Percentiles rank a stretch among this genome's conserved stretches.
phyloP scores from a whole-genome alignment of 2,888 invertebrate genomes.

The Apodemia duryi region DNA sequence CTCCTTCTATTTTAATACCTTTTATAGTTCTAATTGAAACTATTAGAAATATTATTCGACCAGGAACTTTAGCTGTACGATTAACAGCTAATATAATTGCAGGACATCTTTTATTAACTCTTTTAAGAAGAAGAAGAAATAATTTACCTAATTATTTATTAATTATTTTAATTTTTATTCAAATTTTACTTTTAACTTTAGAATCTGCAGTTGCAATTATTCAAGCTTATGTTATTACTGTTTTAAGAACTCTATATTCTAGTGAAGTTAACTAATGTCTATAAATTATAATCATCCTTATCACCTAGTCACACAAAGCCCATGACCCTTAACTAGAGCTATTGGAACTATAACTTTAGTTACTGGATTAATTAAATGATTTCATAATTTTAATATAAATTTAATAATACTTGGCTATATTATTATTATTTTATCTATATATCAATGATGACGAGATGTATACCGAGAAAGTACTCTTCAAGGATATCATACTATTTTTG shows the following conservation, averaged over 20 bases:
- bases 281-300: constrained; percentile 79
- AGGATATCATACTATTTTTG: constrained; percentile 81
- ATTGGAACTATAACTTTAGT: constrained; percentile 78
- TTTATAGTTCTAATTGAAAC: constrained; percentile 88
- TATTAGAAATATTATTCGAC: constrained; percentile 85
- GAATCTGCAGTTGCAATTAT: constrained; percentile 82
- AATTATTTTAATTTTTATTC: constrained; percentile 57
- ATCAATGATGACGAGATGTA: constrained; percentile 85
- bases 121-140: constrained; percentile 67
- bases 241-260: constrained; percentile 83
- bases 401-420: constrained; percentile 73
- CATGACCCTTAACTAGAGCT: constrained; percentile 82
- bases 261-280: constrained; percentile 82
- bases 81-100: constrained; percentile 89
- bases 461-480: constrained; percentile 83
- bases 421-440: constrained; percentile 72
- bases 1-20: constrained; percentile 80
- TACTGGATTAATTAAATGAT: constrained; percentile 81
- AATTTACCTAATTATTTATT: constrained; percentile 44
- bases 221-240: constrained; percentile 83
- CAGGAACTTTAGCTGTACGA: constrained; percentile 84
- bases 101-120: constrained; percentile 84
- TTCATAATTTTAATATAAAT: constrained; percentile 74
- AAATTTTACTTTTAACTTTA: constrained; percentile 75
- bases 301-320: constrained; percentile 83